Base-by-base conservation (phyloP, 1,140 invertebrate species). In the Aethina tumida region DNA sequence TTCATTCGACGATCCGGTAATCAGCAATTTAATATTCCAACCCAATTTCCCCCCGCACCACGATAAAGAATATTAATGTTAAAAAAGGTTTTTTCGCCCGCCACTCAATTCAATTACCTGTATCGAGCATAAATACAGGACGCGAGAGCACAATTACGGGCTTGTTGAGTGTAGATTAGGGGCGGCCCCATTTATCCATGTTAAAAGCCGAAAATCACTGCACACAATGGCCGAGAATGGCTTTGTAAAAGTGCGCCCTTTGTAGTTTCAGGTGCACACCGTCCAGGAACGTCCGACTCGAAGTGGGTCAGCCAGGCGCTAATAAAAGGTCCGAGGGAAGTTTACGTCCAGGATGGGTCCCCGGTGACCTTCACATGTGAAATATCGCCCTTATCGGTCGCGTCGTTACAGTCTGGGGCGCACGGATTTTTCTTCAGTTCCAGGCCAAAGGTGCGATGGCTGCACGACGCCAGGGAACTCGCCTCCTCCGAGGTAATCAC, bases 361-460 rank as follows among this genome's bases (percentile, higher is more conserved):
- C 51, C 52, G 5, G 46, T 60, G 16, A 50, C 53, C 7, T 56
- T 65, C 20, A 58, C 55, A 13, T 65, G 63, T 42, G 56, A 59
- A 45, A 54, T 64, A 36, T 47, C 49, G 8, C 36, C 45, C 5
- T 53, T 64, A 36, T 47, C 49, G 8, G 34, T 44, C 5, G 37
- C 39, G 35, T 36, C 35, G 24, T 41, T 29, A n/a, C 48, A 45
- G 39, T 37, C 35, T 20, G 43, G 42, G 28, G 30, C 39, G 19
- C 42, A 39, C 22, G 24, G 24, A 45, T 39, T 35, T 24, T 46
- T 42, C 35, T 41, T 47, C 22, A 45, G 32, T 29, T 42, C 39
- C 18, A 56, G 49, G 37, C 46, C 46, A 13, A 27, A 43, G 19
- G 54, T 56, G 21, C 48, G 49, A 39, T 60, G 59, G 59, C 28